phyloP scores from a whole-genome alignment of 2,888 invertebrate species.

The Didymodactylos carnosus region DNA sequence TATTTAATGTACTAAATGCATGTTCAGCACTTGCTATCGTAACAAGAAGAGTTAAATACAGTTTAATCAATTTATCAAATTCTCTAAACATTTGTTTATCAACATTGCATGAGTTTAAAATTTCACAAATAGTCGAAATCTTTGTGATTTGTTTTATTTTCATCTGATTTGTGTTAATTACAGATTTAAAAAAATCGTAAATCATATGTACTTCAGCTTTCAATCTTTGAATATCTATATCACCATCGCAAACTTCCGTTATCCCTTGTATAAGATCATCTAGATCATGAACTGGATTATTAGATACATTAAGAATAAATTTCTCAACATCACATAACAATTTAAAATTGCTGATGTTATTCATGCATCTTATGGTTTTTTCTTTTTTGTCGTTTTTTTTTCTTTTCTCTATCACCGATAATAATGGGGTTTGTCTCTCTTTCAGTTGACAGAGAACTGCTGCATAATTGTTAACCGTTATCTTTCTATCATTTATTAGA shows the following conservation, averaged over 20 bases:
- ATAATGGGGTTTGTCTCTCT: too few relatives aligned
- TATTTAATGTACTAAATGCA: not conserved
- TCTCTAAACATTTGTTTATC: not conserved
- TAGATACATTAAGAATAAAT: not conserved
- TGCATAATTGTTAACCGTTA: too few relatives aligned
- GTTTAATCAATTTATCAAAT: not conserved
- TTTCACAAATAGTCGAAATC: not conserved
- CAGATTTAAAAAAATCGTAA: not conserved
- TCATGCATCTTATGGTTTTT: too few relatives aligned
- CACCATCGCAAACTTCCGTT: not conserved
- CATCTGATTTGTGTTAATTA: not conserved
- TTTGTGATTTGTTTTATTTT: not conserved
- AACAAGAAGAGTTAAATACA: not conserved
- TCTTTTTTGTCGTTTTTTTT: too few relatives aligned
- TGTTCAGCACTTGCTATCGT: not conserved
- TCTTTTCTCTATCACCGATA: too few relatives aligned
- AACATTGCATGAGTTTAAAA: not conserved
- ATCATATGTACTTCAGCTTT: not conserved
- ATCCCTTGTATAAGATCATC: not conserved
- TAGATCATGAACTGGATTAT: not conserved
- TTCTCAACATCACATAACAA: not conserved
- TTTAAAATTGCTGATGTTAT: not conserved
- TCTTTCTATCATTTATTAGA: too few relatives aligned
- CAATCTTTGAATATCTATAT: not conserved
- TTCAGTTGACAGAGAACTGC: too few relatives aligned